Conservation (phyloP, 1,140 invertebrate genomes). For the Galendromus occidentalis region DNA sequence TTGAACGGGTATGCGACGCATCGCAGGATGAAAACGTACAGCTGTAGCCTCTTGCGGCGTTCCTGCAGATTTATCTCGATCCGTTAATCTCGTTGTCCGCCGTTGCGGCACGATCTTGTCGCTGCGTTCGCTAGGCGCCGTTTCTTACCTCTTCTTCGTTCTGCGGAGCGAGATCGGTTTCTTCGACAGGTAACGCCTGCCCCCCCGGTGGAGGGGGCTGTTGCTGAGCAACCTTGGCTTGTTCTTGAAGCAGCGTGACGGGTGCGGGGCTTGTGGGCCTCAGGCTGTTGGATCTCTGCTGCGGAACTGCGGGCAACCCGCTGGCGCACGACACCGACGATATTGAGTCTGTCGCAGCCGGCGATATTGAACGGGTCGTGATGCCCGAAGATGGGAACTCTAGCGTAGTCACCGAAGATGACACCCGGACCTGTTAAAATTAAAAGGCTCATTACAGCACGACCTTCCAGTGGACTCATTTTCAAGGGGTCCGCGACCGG, state of each 20-base stretch:
- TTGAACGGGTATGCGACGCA: constrained; percentile 98
- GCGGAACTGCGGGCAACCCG: constrained; percentile 1
- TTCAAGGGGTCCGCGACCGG: no score
- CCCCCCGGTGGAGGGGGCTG: not conserved
- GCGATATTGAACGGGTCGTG: constrained; percentile 1
- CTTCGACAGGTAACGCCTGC: not conserved
- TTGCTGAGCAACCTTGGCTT: not conserved
- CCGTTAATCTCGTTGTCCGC: no score
- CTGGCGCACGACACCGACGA: constrained; percentile 2
- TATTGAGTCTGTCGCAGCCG: not conserved
- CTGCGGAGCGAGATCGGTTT: not conserved
- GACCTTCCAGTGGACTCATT: no score
- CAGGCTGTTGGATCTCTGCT: constrained; percentile 7
- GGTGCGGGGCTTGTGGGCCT: constrained; percentile 9
- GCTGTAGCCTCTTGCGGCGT: constrained; percentile 69
- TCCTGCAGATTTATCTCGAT: constrained; percentile 34
- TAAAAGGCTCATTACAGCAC: not conserved
- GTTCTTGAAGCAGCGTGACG: constrained; percentile 7
- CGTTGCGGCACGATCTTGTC: no score
- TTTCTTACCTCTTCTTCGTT: constrained; percentile 7
- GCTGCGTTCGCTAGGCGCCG: no score
- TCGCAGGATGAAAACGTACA: constrained; percentile 95
- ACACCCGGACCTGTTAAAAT: not conserved
- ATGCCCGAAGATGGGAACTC: constrained; percentile 9
- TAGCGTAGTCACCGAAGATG: constrained; percentile 11